Evolutionary conservation across 2,888 invertebrate genomes (phyloP).

Genomic region (Himalopsyche anomala): DNA sequence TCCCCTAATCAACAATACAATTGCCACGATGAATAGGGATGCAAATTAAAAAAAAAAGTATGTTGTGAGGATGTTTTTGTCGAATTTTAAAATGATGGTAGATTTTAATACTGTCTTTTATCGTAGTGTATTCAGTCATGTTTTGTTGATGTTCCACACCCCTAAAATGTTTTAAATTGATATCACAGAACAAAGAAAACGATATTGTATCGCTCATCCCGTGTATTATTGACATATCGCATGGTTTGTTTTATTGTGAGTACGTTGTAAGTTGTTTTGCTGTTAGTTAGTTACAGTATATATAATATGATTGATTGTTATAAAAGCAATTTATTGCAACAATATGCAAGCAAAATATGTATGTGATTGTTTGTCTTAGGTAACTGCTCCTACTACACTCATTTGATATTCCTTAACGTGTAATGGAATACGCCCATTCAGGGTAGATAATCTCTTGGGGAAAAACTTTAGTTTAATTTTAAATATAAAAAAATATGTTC

Average conservation of each 20-base stretch:
- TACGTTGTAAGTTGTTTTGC: too few relatives aligned
- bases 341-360: too few relatives aligned
- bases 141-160: constrained; percentile 2
- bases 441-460: too few relatives aligned
- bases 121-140: constrained; percentile 31
- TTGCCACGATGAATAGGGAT: constrained; percentile 9
- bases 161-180: neutral
- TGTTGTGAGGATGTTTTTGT: neutral
- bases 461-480: too few relatives aligned
- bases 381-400: too few relatives aligned
- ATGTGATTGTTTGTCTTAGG: too few relatives aligned
- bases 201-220: neutral
- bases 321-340: too few relatives aligned
- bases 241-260: neutral
- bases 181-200: constrained; percentile 23
- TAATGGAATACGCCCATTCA: too few relatives aligned
- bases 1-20: neutral
- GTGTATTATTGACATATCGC: neutral
- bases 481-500: too few relatives aligned
- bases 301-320: too few relatives aligned
- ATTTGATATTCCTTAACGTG: too few relatives aligned
- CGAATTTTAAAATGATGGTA: neutral
- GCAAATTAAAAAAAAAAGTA: neutral
- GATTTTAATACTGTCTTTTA: neutral
- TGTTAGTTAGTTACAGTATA: too few relatives aligned